Percentiles rank a stretch among this genome's conserved stretches.
Evolutionary conservation across 1,140 invertebrate genomes (phyloP).

Genomic region (Hyposmocoma kahamanoa): DNA sequence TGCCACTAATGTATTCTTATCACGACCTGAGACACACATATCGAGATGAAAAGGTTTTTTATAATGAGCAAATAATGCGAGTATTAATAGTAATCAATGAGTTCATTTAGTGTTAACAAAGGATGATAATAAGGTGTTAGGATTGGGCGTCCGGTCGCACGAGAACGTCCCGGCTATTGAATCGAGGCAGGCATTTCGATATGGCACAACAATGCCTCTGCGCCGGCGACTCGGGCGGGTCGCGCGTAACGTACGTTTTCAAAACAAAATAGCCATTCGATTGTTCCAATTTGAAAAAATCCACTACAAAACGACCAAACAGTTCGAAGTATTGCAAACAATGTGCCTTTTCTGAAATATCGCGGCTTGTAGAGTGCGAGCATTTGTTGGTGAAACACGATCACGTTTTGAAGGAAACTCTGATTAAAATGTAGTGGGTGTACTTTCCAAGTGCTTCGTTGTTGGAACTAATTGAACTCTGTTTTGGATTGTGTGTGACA

Average conservation of each 20-base stretch:
- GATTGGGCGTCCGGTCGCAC: slow-evolving; percentile 45
- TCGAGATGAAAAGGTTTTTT: too few species aligned
- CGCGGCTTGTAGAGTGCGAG: slow-evolving; percentile 18
- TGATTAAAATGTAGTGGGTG: slow-evolving; percentile 52
- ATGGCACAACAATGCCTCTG: slow-evolving; percentile 43
- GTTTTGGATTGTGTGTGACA: slow-evolving; percentile 32
- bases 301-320: slow-evolving; percentile 59
- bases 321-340: slow-evolving; percentile 55
- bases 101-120: too few species aligned
- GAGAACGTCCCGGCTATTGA: slow-evolving; percentile 42
- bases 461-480: slow-evolving; percentile 18
- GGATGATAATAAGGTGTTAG: slow-evolving; percentile 21
- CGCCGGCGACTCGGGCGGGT: slow-evolving; percentile 33
- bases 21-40: too few species aligned
- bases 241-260: slow-evolving; percentile 46
- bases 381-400: slow-evolving; percentile 19
- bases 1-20: too few species aligned
- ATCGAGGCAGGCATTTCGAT: slow-evolving; percentile 42
- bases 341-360: not conserved
- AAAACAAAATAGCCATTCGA: slow-evolving; percentile 54
- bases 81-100: too few species aligned
- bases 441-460: slow-evolving; percentile 27
- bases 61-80: too few species aligned
- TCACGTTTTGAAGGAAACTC: slow-evolving; percentile 10
- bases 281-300: slow-evolving; percentile 62